Evolutionary conservation across 2,797 vertebrate genomes (phyloP), one percentile per base, ranked within the genome.

Genomic region (Lithobates pipiens): DNA sequence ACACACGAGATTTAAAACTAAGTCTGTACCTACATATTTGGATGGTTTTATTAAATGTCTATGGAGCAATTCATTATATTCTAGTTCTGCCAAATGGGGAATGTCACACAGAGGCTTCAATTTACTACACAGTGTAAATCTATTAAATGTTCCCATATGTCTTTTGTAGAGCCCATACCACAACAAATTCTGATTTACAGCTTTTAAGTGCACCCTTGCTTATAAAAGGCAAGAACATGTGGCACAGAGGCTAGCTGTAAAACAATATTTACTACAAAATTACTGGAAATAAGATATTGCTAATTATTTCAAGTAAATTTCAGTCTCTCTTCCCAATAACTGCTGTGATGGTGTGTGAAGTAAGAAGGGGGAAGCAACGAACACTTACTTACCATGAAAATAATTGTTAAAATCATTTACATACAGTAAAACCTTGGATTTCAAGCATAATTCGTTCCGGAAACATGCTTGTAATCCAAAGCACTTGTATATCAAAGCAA

Each of bases 61-160:
- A 36, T 72, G 46, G 68, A 80, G 46, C 68, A 72, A 80, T 71
- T 80, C 68, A 80, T 80, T 71, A 57, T 57, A 21, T 57, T 80
- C 78, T 57, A 80, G 67, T 71, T 54, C 78, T 80, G 68, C 68
- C 68, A 80, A 80, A 80, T 80, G 68, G 68, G 68, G 72, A 80
- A 80, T 80, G 78, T 80, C 68, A 71, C 68, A 71, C 70, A 72
- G 46, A 71, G 25, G 68, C 78, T 72, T 68, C 78, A 80, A 80
- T 80, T 71, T 80, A 80, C 78, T 80, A 80, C 44, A 72, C 46
- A 54, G 68, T 80, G 68, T 80, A 80, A 80, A 80, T 80, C 78
- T 80, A 39, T 72, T 80, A 80, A 80, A 80, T 80, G 78, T 72
- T 34, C 68, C 78, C 68, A 39, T 80, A 71, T 80, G 68, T 71